These are phyloP conservation scores for Alviniconcha strummeri DNA, from an alignment of 2,888 invertebrate genomes.

Conservation along the genomic window DNA sequence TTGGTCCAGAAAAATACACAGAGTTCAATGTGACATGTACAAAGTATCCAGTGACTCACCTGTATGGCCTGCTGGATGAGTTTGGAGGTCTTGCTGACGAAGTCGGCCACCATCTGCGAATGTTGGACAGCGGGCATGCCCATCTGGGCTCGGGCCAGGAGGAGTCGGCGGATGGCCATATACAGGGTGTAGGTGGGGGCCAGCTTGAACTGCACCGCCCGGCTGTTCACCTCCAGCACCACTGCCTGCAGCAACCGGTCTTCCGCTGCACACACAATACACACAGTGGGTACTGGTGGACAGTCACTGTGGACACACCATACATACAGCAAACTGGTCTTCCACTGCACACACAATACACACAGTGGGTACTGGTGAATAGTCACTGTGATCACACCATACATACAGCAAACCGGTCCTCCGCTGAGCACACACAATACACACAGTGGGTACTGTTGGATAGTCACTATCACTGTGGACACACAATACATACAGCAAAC, in stretches of 20 bases:
- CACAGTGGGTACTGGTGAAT: no score
- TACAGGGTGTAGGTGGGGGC: constrained; percentile 98
- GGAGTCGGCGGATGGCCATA: constrained; percentile 92
- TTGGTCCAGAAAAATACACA: no score
- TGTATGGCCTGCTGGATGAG: constrained; percentile 89
- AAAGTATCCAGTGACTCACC: constrained; percentile 74
- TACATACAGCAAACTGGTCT: no score
- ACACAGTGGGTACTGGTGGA: no score
- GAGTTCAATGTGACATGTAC: not conserved
- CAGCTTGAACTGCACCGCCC: constrained; percentile 86
- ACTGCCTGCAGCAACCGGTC: constrained; percentile 92
- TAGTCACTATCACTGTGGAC: no score
- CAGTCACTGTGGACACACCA: no score
- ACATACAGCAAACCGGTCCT: no score
- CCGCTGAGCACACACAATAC: no score
- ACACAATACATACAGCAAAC: no score
- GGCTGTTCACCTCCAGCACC: constrained; percentile 84
- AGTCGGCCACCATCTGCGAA: constrained; percentile 91
- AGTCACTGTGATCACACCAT: no score
- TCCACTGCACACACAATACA: no score
- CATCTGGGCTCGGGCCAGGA: constrained; percentile 91
- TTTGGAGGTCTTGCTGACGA: constrained; percentile 91
- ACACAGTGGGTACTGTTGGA: no score
- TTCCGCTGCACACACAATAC: constrained; percentile 78
- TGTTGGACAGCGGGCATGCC: constrained; percentile 89